Evolutionary conservation across 2,797 vertebrate species (phyloP).

Genomic region (Bradypodion pumilum): DNA sequence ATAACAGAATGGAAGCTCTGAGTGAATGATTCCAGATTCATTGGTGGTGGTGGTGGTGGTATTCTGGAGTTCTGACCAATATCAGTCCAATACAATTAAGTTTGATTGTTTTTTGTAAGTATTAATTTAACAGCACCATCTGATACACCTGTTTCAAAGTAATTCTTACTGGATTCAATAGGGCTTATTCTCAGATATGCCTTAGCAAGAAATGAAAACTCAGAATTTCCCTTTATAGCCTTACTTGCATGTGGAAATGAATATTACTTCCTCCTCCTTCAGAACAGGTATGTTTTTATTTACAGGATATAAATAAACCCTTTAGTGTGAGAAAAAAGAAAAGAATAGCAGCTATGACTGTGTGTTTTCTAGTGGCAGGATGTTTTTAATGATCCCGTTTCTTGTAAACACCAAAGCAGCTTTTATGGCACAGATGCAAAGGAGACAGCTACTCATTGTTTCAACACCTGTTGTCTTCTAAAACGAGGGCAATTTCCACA

Average conservation of each 20-base stretch:
- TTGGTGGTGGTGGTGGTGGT: too few relatives aligned
- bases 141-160: background rate
- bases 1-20: too few relatives aligned
- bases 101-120: background rate
- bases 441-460: slow-evolving; percentile 76
- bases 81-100: background rate
- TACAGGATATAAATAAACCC: slow-evolving; percentile 76
- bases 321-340: slow-evolving; percentile 72
- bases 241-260: slow-evolving; percentile 69
- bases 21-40: too few relatives aligned
- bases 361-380: slow-evolving; percentile 69
- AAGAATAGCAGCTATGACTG: slow-evolving; percentile 62
- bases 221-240: slow-evolving; percentile 30
- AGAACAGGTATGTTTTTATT: slow-evolving; percentile 42
- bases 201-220: background rate
- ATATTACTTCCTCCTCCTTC: slow-evolving; percentile 45
- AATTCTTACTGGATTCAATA: background rate
- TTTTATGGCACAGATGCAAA: slow-evolving; percentile 75
- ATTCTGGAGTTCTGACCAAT: too few relatives aligned
- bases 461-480: slow-evolving; percentile 76
- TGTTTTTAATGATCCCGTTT: slow-evolving; percentile 79
- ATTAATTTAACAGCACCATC: background rate
- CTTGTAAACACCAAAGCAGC: slow-evolving; percentile 67
- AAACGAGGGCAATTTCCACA: slow-evolving; percentile 47
- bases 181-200: background rate